Evolutionary conservation across 2,797 vertebrate genomes (phyloP).

Genomic region (Eleutherodactylus coqui): DNA sequence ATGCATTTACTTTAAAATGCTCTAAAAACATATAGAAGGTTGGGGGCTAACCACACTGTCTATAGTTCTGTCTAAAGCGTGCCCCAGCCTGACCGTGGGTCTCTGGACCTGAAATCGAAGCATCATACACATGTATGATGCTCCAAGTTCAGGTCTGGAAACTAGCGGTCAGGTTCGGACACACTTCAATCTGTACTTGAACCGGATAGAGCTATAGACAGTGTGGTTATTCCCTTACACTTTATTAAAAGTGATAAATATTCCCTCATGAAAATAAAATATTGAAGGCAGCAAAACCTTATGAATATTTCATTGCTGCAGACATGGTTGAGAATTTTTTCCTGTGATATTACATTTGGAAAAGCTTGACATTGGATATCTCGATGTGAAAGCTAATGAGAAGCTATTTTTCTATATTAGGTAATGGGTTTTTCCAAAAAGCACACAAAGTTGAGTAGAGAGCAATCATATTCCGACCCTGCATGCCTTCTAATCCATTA

Average conservation of each 20-base stretch:
- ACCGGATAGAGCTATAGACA: too few species aligned
- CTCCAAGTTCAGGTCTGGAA: too few species aligned
- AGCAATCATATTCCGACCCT: constrained; percentile 51
- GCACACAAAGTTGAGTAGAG: constrained; percentile 50
- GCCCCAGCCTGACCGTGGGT: too few species aligned
- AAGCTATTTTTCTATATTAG: constrained; percentile 62
- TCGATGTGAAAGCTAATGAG: constrained; percentile 47
- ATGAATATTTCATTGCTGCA: constrained; percentile 55
- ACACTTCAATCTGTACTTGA: too few species aligned
- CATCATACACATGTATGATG: too few species aligned
- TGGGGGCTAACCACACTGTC: too few species aligned
- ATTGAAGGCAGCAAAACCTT: constrained; percentile 34
- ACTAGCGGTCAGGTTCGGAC: too few species aligned
- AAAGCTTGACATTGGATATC: constrained; percentile 43
- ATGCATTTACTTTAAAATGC: constrained; percentile 9
- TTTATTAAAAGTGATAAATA: constrained; percentile 60
- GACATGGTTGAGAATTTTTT: constrained; percentile 24
- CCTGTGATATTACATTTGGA: constrained; percentile 7
- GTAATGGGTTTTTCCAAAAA: constrained; percentile 55
- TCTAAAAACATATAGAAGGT: constrained; percentile 29
- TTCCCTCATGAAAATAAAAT: constrained; percentile 36
- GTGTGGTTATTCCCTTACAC: too few species aligned
- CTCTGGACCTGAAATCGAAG: too few species aligned
- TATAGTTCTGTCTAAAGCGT: too few species aligned
- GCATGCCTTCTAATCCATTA: constrained; percentile 51